Conservation (phyloP, 2,797 vertebrate genomes). For the Alectoris magna region DNA sequence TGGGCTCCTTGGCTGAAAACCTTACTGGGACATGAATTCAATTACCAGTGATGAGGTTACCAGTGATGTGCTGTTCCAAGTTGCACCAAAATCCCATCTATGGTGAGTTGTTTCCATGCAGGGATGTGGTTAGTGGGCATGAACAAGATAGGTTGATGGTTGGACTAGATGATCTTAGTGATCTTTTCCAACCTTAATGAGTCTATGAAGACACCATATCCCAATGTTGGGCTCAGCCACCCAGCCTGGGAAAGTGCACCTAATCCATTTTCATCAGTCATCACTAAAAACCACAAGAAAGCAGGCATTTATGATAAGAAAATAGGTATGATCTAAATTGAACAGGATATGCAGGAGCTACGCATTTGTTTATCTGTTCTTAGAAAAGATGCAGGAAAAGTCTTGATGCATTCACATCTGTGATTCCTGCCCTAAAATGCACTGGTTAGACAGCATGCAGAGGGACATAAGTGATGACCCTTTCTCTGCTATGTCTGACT, state of each 20-base stretch:
- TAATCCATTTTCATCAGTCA: neutral
- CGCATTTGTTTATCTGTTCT: neutral
- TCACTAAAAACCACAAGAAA: constrained; percentile 46
- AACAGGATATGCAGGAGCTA: neutral
- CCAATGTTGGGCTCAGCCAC: neutral
- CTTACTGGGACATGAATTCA: neutral
- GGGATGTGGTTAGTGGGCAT: too few relatives aligned
- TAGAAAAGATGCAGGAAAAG: neutral
- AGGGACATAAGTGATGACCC: neutral
- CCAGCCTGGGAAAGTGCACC: neutral
- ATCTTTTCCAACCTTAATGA: too few relatives aligned
- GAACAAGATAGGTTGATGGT: too few relatives aligned
- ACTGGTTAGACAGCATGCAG: accelerated
- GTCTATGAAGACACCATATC: neutral
- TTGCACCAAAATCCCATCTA: neutral
- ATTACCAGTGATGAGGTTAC: neutral
- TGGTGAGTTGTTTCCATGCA: neutral
- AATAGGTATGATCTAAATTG: neutral
- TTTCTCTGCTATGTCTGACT: neutral
- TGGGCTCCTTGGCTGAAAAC: neutral
- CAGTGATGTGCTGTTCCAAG: accelerated
- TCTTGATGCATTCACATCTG: neutral
- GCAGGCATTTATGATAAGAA: neutral
- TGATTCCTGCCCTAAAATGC: neutral
- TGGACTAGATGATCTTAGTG: too few relatives aligned